A percentile compares a stretch with the other conserved stretches of the same genome.
phyloP scores from a whole-genome alignment of 2,888 invertebrate species.

The Scaptomyza reducta region DNA sequence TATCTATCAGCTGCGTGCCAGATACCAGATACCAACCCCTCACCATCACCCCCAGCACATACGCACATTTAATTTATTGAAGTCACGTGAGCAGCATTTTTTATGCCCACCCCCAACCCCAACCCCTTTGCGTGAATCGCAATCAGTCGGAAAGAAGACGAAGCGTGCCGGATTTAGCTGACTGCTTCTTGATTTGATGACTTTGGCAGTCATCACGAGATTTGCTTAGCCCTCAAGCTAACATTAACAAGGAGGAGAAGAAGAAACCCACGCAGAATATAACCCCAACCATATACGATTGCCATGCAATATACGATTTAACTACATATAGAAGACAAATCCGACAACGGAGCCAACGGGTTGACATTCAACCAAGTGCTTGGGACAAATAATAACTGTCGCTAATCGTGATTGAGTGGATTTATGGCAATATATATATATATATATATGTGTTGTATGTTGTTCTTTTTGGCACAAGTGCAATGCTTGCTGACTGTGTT shows the following conservation, averaged over 20 bases:
- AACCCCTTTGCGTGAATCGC: conserved; percentile 27
- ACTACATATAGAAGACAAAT: conserved; percentile 11
- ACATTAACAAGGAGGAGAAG: background rate
- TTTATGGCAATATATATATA: conserved; percentile 43
- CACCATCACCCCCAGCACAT: conserved; percentile 3
- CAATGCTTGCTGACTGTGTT: conserved; percentile 49
- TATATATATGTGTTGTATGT: background rate
- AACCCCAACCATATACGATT: background rate
- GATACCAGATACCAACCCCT: conserved; percentile 19
- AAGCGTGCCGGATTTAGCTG: conserved; percentile 52
- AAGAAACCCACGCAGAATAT: too few species aligned
- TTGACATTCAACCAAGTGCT: conserved; percentile 45
- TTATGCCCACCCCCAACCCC: conserved; percentile 19
- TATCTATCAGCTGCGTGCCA: conserved; percentile 35
- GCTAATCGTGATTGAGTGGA: conserved; percentile 72
- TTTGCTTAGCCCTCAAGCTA: conserved; percentile 27
- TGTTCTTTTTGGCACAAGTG: conserved; percentile 40
- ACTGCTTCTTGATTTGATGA: conserved; percentile 65
- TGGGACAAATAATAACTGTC: conserved; percentile 72
- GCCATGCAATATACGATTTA: background rate
- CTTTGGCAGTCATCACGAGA: conserved; percentile 44
- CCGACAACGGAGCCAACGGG: conserved; percentile 28
- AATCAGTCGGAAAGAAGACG: conserved; percentile 38
- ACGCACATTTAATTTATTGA: conserved; percentile 72
- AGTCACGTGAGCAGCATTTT: conserved; percentile 75